Evolutionary conservation across 2,113 vertebrate genomes (phyloP), one percentile per base, ranked within the genome.

Genomic region (Calypte anna): DNA sequence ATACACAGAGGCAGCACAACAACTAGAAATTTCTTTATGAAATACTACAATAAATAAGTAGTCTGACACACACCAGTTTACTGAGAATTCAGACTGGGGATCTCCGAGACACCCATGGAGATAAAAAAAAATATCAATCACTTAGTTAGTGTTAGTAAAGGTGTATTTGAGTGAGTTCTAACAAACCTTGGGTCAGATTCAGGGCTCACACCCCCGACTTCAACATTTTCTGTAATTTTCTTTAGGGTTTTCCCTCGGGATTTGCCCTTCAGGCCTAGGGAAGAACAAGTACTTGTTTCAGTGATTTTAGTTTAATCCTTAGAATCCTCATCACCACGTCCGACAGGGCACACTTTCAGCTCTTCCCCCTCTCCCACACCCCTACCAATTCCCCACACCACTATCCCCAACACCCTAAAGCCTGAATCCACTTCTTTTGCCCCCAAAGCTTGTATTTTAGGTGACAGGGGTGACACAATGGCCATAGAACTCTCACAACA

Each of bases 181-280:
- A 75, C 96, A 31, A 68, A 98, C 98, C 97, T 98, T 18, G 13
- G 48, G 12, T 2, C 25, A 44, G 9, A 25, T 2, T 68, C 75
- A 55, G n/a, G 27, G 14, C 24, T 84, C 44, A 6, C 72, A 33
- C 48, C 8, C 21, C 53, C 54, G 31, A 31, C 44, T 73, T 97
- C 97, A 14, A n/a, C 30, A 4, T 57, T 88, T 93, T 98, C 98
- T 5, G 61, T 59, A 24, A 98, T 97, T 85, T 93, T 92, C 46
- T 43, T 76, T 74, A 98, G 57, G 3, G 33, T 31, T 31, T 44
- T 95, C 40, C 33, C 68, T 55, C 3, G 3, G 12, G 23, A 18
- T 15, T 69, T 94, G 51, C 67, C 82, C 70, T 77, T 93, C 27
- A 2, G 14, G 12, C 82, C 98, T 97, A 86, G 11, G 53, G 30